Evolutionary conservation across 2,113 vertebrate species (phyloP), one percentile per base, ranked within the genome.

Genomic region (Columba janthina): DNA sequence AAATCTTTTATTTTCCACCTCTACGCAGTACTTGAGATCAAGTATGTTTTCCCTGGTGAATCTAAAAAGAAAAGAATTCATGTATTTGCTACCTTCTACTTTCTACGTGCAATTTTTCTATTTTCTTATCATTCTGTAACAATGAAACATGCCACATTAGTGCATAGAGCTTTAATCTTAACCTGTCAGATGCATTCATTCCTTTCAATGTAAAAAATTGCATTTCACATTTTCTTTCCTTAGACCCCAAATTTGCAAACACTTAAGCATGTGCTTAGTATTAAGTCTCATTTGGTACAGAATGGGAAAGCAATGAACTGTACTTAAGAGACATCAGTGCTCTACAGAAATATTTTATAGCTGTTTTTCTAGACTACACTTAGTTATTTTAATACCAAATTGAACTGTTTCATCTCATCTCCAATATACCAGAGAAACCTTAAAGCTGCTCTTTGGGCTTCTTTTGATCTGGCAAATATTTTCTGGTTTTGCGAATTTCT

Each of bases 41-140:
- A 85, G 67, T 53, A 29, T 75, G 82, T 92, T 90, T 89, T 96
- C 75, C 90, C 92, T 62, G 58, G 73, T 92, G 84, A 89, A 79
- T 78, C 58, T 81, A 88, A 95, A 94, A 91, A 67, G 66, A 84
- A 92, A 7, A 6, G 44, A 94, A 92, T 86, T 90, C 31, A 2
- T 46, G 18, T 96, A 97, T 96, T 93, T 92, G 50, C 90, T 94
- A 53, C 75, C 71, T 95, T 95, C 71, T 57, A 53, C 75, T 78
- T 97, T 94, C 74, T 90, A 46, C 42, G 9, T 46, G 91, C 80
- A 94, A 96, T 97, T 97, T 96, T 96, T 97, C 92, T 97, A 96
- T 96, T 97, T 96, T 97, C 90, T 94, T 96, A 95, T 96, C 96
- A 94, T 93, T 87, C 88, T 88, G 40, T 78, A 94, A 92, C 95